Conservation (phyloP, 2,797 vertebrate species). For the Sebastes itinus region DNA sequence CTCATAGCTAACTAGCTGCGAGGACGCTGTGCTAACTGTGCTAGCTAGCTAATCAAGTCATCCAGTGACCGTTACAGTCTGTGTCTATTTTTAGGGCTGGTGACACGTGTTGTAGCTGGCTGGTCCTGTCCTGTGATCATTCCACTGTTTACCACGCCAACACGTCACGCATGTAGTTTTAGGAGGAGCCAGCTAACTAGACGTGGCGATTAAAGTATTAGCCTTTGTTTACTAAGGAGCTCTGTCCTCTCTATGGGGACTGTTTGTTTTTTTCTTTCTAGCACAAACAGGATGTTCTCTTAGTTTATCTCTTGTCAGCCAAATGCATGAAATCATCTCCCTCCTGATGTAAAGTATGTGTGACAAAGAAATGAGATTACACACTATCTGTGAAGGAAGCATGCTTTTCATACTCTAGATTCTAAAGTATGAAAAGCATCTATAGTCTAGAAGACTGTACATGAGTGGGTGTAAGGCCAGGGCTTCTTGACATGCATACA, state of each 20-base stretch:
- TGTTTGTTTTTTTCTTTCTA: neutral
- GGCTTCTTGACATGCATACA: too few species aligned
- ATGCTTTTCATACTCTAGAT: neutral
- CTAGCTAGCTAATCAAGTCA: neutral
- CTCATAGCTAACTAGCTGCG: neutral
- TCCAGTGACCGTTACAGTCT: neutral
- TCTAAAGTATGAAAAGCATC: too few species aligned
- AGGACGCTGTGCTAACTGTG: neutral
- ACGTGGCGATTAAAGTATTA: conserved; percentile 81
- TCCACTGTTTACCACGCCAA: neutral
- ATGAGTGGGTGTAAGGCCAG: too few species aligned
- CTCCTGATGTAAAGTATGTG: neutral
- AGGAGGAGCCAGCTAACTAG: conserved; percentile 30
- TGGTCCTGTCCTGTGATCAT: conserved; percentile 29
- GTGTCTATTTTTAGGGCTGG: conserved; percentile 33
- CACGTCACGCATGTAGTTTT: conserved; percentile 17
- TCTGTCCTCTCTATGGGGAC: neutral
- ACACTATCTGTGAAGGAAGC: neutral
- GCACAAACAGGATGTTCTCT: neutral
- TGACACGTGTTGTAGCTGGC: conserved; percentile 11
- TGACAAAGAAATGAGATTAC: neutral
- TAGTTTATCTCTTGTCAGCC: neutral
- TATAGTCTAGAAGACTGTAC: too few species aligned
- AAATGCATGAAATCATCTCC: neutral
- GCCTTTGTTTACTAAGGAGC: conserved; percentile 64